These are phyloP conservation scores for Aphodius granarius DNA, from an alignment of 2,888 invertebrate genomes.

Conservation along the genomic window DNA sequence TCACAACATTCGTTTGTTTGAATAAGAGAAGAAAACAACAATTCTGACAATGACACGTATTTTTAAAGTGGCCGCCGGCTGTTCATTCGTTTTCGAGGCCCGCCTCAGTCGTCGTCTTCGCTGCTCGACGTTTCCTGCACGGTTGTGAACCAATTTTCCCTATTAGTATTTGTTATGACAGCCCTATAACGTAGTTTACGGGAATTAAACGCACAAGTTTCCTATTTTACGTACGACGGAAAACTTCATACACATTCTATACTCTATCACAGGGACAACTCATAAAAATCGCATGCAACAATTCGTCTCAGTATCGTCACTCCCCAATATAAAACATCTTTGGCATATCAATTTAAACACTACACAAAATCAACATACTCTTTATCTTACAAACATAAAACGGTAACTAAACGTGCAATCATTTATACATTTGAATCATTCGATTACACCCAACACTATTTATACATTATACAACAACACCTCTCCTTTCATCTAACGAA, in stretches of 20 bases:
- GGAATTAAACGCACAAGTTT: background rate
- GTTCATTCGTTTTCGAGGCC: background rate
- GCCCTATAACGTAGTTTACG: slow-evolving; percentile 28
- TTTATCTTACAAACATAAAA: background rate
- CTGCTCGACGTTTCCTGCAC: slow-evolving; percentile 58
- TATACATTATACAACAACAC: background rate
- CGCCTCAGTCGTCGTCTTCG: slow-evolving; percentile 30
- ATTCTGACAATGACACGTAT: background rate
- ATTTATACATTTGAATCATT: too few species aligned
- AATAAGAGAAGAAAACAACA: background rate
- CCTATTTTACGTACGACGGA: background rate
- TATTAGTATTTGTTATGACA: slow-evolving; percentile 44
- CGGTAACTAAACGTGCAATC: background rate
- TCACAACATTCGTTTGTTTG: slow-evolving; percentile 11
- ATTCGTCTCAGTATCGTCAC: background rate
- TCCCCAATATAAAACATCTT: background rate
- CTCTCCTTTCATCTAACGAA: background rate
- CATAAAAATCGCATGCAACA: background rate
- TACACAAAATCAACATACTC: background rate
- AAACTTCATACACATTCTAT: background rate
- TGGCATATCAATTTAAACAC: background rate
- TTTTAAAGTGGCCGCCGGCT: background rate
- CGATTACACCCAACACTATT: too few species aligned
- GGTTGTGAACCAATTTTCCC: slow-evolving; percentile 59
- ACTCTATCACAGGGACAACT: background rate